These are phyloP conservation scores for Desmodus rotundus DNA, from an alignment of 2,113 vertebrate species.

Conservation along the genomic window DNA sequence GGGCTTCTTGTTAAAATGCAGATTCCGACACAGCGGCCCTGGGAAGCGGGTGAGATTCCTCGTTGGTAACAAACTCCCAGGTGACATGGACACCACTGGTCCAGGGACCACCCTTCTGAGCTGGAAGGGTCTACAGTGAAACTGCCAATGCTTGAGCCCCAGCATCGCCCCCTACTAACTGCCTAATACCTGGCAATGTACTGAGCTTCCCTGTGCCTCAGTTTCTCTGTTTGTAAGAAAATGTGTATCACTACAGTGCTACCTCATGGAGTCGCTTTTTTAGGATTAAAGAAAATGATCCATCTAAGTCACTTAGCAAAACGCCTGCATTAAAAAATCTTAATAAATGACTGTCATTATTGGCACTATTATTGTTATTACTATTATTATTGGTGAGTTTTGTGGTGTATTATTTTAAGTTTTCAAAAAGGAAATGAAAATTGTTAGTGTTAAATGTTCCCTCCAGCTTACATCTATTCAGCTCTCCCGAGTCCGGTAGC, in stretches of 20 bases:
- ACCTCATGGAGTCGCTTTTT: not conserved
- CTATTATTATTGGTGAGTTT: not conserved
- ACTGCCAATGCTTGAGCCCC: not conserved
- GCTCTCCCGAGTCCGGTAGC: not conserved
- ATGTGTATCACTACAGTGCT: not conserved
- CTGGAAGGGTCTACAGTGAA: not conserved
- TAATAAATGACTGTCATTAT: not conserved
- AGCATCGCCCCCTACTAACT: not conserved
- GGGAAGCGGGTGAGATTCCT: not conserved
- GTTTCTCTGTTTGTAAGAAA: not conserved
- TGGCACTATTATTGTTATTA: too few species aligned
- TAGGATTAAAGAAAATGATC: not conserved
- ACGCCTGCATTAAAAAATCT: not conserved
- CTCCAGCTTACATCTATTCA: not conserved
- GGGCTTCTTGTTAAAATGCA: not conserved
- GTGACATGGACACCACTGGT: not conserved
- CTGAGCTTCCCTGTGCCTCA: not conserved
- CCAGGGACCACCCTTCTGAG: not conserved
- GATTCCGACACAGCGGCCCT: not conserved
- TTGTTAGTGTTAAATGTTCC: not conserved
- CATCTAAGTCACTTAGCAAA: not conserved
- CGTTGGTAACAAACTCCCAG: not conserved
- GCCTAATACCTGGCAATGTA: not conserved
- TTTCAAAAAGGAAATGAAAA: slow-evolving; percentile 18
- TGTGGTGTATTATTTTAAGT: not conserved